A percentile compares a stretch with the other conserved stretches of the same genome.
These are phyloP conservation scores for Meteorus colon DNA, from an alignment of 2,888 invertebrate genomes.

Conservation along the genomic window DNA sequence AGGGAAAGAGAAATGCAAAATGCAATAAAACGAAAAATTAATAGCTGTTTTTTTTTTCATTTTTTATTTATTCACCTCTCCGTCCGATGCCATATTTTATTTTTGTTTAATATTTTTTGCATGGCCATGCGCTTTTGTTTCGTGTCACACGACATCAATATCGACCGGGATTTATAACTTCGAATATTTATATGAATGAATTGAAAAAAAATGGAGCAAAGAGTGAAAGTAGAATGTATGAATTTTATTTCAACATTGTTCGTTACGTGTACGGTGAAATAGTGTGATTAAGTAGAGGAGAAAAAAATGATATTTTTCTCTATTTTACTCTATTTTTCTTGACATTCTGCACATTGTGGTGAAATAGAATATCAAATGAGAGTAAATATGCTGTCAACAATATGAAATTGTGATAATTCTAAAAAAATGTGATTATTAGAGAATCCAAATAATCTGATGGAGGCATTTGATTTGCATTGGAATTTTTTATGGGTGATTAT, in stretches of 20 bases:
- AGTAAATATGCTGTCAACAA: not conserved
- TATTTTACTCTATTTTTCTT: not conserved
- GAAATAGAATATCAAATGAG: not conserved
- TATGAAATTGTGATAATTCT: not conserved
- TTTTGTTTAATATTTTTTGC: conserved; percentile 1
- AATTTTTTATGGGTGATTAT: too few species aligned
- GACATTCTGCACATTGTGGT: not conserved
- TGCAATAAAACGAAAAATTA: not conserved
- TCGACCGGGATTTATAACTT: not conserved
- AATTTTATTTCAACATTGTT: conserved; percentile 1
- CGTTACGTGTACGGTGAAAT: not conserved
- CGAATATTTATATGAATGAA: not conserved
- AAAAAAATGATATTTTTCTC: not conserved
- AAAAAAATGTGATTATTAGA: not conserved
- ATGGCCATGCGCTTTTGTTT: not conserved
- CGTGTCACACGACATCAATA: conserved; percentile 7
- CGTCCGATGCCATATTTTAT: not conserved
- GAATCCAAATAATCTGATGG: too few species aligned
- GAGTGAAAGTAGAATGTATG: not conserved
- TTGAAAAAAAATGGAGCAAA: not conserved
- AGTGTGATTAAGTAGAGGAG: not conserved
- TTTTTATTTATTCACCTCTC: not conserved
- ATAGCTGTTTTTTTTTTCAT: not conserved
- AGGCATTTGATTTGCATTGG: too few species aligned
- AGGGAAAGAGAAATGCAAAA: not conserved